Evolutionary conservation across 2,797 vertebrate genomes (phyloP), one percentile per base, ranked within the genome.

Genomic region (Enteromius viviparus): DNA sequence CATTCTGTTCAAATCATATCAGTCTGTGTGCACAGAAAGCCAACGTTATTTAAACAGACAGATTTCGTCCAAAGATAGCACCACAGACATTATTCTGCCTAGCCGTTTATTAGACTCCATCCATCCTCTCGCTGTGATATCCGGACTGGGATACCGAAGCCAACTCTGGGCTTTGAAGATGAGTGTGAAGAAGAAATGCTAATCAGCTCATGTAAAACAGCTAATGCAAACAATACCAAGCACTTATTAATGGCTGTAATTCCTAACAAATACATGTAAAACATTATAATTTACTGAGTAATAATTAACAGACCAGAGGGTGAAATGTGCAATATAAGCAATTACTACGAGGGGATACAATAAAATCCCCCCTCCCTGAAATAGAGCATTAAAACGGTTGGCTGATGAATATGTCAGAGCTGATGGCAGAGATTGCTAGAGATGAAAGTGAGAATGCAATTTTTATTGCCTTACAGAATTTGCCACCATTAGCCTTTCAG

Each of bases 31-130:
- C 87, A 62, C 78, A 84, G 49, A 77, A 84, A 49, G 55, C 84
- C 74, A 78, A 49, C 62, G 84, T 87, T 77, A 81, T 87, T 86
- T 69, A 53, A 85, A 88, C 78, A 81, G 86, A 88, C 75, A 87
- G 87, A 88, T 88, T 62, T 23, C 77, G 81, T 87, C 72, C 53
- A 53, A 84, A 81, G 84, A 88, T 78, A 83, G 75, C 53, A 70
- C 55, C 34, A 49, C 37, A 40, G 85, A 45, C 76, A 87, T 89
- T 85, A 45, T 65, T 88, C 77, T 88, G 77, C 51, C 55, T 78
- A 11, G 75, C 29, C 53, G 12, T 85, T 78, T 76, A 45, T 51
- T 71, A 75, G 58, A 66, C 55, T 53, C 69, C 40, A 78, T 85
- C 10, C 81, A 65, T 72, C 81, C 34, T 78, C 77, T 71, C 10